Conservation (phyloP, 2,888 invertebrate species). For the Ametastegia equiseti region DNA sequence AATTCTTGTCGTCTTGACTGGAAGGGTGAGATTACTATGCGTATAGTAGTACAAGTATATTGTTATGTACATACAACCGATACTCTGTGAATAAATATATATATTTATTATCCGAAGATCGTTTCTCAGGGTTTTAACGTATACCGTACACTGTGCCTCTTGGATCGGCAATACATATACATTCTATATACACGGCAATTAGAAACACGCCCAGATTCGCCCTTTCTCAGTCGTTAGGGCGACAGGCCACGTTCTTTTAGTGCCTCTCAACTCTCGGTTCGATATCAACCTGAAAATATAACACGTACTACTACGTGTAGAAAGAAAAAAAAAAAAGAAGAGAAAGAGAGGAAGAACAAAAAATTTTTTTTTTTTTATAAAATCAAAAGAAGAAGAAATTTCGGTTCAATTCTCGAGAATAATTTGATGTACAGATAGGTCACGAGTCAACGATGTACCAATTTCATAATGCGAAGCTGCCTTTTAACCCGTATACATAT, state of each 20-base stretch:
- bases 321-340: too few relatives aligned
- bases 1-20: conserved; percentile 34
- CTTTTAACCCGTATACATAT: conserved; percentile 4
- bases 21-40: conserved; percentile 20
- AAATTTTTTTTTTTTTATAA: too few relatives aligned
- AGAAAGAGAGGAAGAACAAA: too few relatives aligned
- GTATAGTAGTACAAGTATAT: conserved; percentile 11
- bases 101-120: too few relatives aligned
- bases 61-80: conserved; percentile 26
- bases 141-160: neutral
- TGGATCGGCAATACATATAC: too few relatives aligned
- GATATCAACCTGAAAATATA: conserved; percentile 19
- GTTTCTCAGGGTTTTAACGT: conserved; percentile 28
- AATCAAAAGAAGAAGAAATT: too few relatives aligned
- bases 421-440: conserved; percentile 37
- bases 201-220: conserved; percentile 11
- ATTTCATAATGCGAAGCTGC: conserved; percentile 10
- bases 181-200: conserved; percentile 27
- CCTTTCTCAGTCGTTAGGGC: neutral
- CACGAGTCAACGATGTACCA: conserved; percentile 37
- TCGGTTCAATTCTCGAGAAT: neutral
- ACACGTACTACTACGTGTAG: neutral
- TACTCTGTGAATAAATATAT: neutral
- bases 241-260: conserved; percentile 19
- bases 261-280: neutral